Percentiles rank a stretch among this genome's conserved stretches.
Evolutionary conservation across 2,113 vertebrate genomes (phyloP).

Genomic region (Falcunculus frontatus): DNA sequence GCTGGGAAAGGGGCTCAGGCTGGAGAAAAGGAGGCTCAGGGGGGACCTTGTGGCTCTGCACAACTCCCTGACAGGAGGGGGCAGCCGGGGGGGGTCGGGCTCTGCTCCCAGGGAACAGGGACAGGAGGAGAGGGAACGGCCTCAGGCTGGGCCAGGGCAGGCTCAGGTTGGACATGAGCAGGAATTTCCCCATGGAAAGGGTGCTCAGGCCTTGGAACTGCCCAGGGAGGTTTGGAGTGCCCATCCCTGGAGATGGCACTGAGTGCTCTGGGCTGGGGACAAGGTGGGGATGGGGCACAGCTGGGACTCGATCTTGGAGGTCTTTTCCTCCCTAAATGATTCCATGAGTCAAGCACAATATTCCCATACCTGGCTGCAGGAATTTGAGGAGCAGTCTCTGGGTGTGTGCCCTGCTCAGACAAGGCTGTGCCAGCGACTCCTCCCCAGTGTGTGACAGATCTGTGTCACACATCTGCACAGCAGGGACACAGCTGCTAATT

Average conservation of each 20-base stretch:
- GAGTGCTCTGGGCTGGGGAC: neutral
- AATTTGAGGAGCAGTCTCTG: neutral
- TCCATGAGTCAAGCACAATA: neutral
- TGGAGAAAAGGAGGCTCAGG: neutral
- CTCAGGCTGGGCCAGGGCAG: neutral
- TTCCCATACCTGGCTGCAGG: neutral
- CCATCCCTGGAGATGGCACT: neutral
- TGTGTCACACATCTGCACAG: neutral
- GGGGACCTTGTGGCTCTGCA: neutral
- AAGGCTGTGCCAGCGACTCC: accelerated
- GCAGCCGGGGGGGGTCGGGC: neutral
- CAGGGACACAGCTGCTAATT: neutral
- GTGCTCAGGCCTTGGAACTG: neutral
- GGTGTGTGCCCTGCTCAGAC: neutral
- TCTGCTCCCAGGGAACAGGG: neutral
- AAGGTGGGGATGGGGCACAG: accelerated
- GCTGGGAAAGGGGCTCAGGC: neutral
- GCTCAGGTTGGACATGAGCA: neutral
- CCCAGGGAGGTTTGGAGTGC: neutral
- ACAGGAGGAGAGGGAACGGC: neutral
- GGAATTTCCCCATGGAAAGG: neutral
- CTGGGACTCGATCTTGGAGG: accelerated
- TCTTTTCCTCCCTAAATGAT: neutral
- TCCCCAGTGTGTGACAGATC: neutral
- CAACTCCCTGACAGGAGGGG: neutral